Conservation (phyloP, 2,797 vertebrate genomes). For the Pseudochaenichthys georgianus region DNA sequence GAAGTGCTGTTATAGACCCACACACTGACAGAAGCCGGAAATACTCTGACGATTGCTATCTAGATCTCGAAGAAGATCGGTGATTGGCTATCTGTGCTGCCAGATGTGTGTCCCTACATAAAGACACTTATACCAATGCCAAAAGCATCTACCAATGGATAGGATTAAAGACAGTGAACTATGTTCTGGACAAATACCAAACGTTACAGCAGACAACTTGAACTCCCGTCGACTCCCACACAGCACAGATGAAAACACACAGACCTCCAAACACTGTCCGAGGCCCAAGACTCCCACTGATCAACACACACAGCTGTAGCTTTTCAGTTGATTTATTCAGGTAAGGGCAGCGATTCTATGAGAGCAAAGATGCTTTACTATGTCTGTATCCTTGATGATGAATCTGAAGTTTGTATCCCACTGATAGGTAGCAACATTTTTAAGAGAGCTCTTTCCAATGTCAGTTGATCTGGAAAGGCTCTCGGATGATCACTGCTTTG, state of each 20-base stretch:
- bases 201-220: slow-evolving; percentile 60
- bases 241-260: slow-evolving; percentile 63
- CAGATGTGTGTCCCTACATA: slow-evolving; percentile 2
- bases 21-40: slow-evolving; percentile 68
- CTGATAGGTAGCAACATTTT: slow-evolving; percentile 21
- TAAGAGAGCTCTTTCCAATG: slow-evolving; percentile 3
- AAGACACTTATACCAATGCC: neutral
- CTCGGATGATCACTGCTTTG: neutral
- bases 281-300: slow-evolving; percentile 62
- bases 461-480: neutral
- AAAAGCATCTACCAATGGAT: slow-evolving; percentile 2
- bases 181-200: slow-evolving; percentile 55
- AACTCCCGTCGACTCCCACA: slow-evolving; percentile 70
- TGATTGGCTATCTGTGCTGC: neutral
- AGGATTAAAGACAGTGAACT: slow-evolving; percentile 21
- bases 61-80: slow-evolving; percentile 15
- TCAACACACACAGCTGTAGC: slow-evolving; percentile 71
- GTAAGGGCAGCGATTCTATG: slow-evolving; percentile 23
- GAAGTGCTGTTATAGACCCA: slow-evolving; percentile 64
- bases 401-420: slow-evolving; percentile 8
- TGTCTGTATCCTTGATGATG: slow-evolving; percentile 5
- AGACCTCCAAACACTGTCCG: slow-evolving; percentile 36
- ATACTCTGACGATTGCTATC: slow-evolving; percentile 47
- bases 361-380: slow-evolving; percentile 33
- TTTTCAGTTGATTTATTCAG: slow-evolving; percentile 65